Conservation (phyloP, 1,140 invertebrate genomes). For the Diprion similis region DNA sequence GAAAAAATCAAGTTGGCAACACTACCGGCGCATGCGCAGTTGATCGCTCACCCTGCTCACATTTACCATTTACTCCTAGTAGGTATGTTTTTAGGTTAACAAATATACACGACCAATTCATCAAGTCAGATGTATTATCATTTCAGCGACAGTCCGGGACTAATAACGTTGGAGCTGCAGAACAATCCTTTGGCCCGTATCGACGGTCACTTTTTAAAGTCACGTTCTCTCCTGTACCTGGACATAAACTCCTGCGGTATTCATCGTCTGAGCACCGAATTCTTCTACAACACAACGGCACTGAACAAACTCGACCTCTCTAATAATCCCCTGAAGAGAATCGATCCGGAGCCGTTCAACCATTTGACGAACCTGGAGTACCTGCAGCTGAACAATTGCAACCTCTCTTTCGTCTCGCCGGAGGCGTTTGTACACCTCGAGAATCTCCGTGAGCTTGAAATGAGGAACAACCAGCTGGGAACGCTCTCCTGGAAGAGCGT, state of each 20-base stretch:
- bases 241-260: conserved; percentile 73
- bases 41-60: too few species aligned
- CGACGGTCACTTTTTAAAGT: conserved; percentile 71
- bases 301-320: conserved; percentile 73
- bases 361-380: conserved; percentile 70
- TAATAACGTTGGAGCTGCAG: conserved; percentile 74
- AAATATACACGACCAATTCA: too few species aligned
- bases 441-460: conserved; percentile 70
- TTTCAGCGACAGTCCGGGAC: conserved; percentile 71
- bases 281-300: conserved; percentile 72
- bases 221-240: conserved; percentile 70
- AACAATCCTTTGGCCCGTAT: conserved; percentile 70
- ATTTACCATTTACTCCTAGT: too few species aligned
- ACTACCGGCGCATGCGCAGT: too few species aligned
- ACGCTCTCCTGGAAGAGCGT: conserved; percentile 68
- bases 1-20: too few species aligned
- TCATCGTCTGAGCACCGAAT: conserved; percentile 64
- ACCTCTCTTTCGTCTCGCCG: conserved; percentile 66
- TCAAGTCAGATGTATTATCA: conserved; percentile 23
- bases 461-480: conserved; percentile 67
- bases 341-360: conserved; percentile 68
- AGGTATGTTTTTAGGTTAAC: too few species aligned
- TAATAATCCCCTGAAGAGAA: conserved; percentile 68
- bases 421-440: conserved; percentile 65
- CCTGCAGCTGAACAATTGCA: conserved; percentile 71